These are phyloP conservation scores for Dolichopus griseipennis DNA, from an alignment of 2,888 invertebrate genomes.

Conservation along the genomic window DNA sequence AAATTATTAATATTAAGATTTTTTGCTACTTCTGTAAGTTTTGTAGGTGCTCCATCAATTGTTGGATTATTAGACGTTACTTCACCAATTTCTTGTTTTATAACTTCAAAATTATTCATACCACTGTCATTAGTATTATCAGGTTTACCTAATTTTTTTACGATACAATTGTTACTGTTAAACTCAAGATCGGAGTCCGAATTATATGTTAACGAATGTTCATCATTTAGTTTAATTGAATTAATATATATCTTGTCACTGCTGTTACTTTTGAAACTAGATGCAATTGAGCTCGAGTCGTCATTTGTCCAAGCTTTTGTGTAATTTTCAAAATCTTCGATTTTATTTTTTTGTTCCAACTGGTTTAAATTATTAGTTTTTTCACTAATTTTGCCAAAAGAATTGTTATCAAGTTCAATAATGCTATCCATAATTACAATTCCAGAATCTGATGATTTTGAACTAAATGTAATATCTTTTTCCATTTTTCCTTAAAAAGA, in stretches of 20 bases:
- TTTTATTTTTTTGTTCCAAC: no score
- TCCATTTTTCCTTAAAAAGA: no score
- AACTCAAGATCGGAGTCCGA: constrained; percentile 36
- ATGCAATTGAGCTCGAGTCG: not conserved
- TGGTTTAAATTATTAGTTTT: no score
- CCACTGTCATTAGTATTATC: not conserved
- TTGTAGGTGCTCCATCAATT: no score
- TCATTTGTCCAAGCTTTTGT: not conserved
- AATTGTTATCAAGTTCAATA: no score
- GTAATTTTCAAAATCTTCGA: no score
- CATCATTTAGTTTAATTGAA: constrained; percentile 37
- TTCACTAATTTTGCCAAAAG: no score
- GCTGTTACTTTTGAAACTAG: not conserved
- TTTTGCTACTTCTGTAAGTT: not conserved
- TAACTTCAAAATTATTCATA: not conserved
- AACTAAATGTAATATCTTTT: no score
- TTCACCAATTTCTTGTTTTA: not conserved
- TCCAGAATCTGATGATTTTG: no score
- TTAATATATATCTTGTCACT: constrained; percentile 34
- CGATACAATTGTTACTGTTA: constrained; percentile 30
- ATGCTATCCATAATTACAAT: no score
- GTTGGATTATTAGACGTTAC: not conserved
- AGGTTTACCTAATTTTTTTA: constrained; percentile 36
- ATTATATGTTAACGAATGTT: constrained; percentile 38
- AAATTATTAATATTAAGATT: not conserved